Evolutionary conservation across 2,888 invertebrate genomes (phyloP).

Genomic region (Cabera pusaria): DNA sequence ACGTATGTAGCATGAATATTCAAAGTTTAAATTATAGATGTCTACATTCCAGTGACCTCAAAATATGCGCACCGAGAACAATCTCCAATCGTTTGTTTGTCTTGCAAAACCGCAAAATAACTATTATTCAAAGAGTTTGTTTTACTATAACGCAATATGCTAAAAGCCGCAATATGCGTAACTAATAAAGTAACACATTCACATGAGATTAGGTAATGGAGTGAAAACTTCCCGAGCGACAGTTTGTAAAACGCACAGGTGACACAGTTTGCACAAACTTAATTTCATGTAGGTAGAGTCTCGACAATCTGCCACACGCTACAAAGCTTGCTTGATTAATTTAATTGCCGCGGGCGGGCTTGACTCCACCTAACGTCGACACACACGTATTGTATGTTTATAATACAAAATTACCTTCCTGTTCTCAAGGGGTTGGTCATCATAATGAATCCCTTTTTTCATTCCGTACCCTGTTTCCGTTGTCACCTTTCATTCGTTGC

Average conservation of each 20-base stretch:
- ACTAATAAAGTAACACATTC: slow-evolving; percentile 9
- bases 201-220: slow-evolving; percentile 16
- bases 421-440: slow-evolving; percentile 33
- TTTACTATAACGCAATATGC: slow-evolving; percentile 15
- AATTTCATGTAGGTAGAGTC: slow-evolving; percentile 34
- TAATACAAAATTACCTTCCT: slow-evolving; percentile 31
- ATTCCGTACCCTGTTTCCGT: slow-evolving; percentile 28
- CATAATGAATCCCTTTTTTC: slow-evolving; percentile 36
- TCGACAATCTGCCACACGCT: slow-evolving; percentile 40
- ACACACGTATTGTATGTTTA: slow-evolving; percentile 30
- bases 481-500: slow-evolving; percentile 30
- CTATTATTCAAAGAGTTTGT: slow-evolving; percentile 17
- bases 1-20: not conserved
- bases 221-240: slow-evolving; percentile 18
- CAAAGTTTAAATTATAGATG: slow-evolving; percentile 10
- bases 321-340: slow-evolving; percentile 47
- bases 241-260: slow-evolving; percentile 24
- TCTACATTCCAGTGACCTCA: slow-evolving; percentile 5
- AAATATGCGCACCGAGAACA: slow-evolving; percentile 6
- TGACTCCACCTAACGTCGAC: slow-evolving; percentile 30
- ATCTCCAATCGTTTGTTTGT: slow-evolving; percentile 15
- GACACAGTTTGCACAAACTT: slow-evolving; percentile 30
- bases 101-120: slow-evolving; percentile 12
- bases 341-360: slow-evolving; percentile 39
- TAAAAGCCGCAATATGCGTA: slow-evolving; percentile 11